These are phyloP conservation scores for Lasioglossum leucozonium DNA, from an alignment of 2,888 invertebrate genomes.

Conservation along the genomic window DNA sequence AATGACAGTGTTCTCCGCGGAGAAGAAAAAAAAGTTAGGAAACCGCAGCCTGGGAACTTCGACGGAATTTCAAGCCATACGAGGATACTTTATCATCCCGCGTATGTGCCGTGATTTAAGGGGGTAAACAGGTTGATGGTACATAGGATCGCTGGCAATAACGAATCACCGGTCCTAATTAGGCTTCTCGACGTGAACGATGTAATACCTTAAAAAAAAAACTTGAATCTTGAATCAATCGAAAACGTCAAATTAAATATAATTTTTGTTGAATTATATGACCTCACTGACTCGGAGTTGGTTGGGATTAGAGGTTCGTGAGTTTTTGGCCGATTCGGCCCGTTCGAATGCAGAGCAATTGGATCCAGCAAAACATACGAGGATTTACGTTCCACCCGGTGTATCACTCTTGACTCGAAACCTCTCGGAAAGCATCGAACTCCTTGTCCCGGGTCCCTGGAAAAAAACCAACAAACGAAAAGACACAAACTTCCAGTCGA, in stretches of 20 bases:
- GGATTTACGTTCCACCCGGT: not conserved
- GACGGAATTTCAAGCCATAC: constrained; percentile 36
- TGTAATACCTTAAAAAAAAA: not conserved
- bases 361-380: not conserved
- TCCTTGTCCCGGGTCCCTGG: not conserved
- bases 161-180: not conserved
- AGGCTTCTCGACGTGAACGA: not conserved
- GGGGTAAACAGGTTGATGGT: not conserved
- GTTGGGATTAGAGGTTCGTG: no score
- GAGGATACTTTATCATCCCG: not conserved
- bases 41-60: constrained; percentile 9
- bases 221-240: no score
- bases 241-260: no score
- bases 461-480: not conserved
- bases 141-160: not conserved
- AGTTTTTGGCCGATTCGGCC: no score
- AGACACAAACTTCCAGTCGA: not conserved
- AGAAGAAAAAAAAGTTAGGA: constrained; percentile 49
- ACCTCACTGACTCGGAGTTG: no score
- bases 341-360: no score
- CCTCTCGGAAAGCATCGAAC: not conserved
- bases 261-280: no score
- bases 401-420: not conserved
- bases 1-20: constrained; percentile 58
- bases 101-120: constrained; percentile 12